These are phyloP conservation scores for Cordylochernes scorpioides DNA, from an alignment of 2,888 invertebrate genomes.

Conservation along the genomic window DNA sequence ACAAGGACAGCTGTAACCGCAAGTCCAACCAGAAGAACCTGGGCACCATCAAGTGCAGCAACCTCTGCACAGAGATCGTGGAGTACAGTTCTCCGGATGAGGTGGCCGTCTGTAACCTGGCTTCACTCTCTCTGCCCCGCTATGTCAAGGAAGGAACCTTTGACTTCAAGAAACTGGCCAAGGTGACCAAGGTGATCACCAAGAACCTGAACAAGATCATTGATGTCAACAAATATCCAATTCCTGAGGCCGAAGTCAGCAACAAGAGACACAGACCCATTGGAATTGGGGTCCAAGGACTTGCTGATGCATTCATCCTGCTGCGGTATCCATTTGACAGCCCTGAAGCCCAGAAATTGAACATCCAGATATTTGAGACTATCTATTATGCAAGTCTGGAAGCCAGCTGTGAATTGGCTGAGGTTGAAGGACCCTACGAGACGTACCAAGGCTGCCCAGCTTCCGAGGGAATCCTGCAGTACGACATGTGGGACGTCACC, in stretches of 20 bases:
- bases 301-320: conserved; percentile 81
- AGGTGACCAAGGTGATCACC: conserved; percentile 61
- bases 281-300: conserved; percentile 75
- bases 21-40: conserved; percentile 95
- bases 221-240: conserved; percentile 80
- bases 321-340: conserved; percentile 81
- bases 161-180: conserved; percentile 60
- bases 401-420: conserved; percentile 74
- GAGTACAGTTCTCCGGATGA: conserved; percentile 34
- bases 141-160: conserved; percentile 42
- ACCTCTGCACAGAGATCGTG: conserved; percentile 89
- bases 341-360: conserved; percentile 50
- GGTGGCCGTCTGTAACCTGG: conserved; percentile 86
- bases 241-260: conserved; percentile 42
- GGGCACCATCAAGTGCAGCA: conserved; percentile 92
- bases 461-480: conserved; percentile 79
- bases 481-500: conserved; percentile 83
- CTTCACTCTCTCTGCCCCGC: conserved; percentile 84
- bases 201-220: conserved; percentile 85
- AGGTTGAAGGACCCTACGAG: conserved; percentile 53
- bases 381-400: conserved; percentile 84
- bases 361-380: conserved; percentile 88
- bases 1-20: conserved; percentile 80
- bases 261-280: conserved; percentile 31
- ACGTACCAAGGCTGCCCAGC: conserved; percentile 73